Conservation (phyloP, 2,888 invertebrate species). For the Cheilosia variabilis region DNA sequence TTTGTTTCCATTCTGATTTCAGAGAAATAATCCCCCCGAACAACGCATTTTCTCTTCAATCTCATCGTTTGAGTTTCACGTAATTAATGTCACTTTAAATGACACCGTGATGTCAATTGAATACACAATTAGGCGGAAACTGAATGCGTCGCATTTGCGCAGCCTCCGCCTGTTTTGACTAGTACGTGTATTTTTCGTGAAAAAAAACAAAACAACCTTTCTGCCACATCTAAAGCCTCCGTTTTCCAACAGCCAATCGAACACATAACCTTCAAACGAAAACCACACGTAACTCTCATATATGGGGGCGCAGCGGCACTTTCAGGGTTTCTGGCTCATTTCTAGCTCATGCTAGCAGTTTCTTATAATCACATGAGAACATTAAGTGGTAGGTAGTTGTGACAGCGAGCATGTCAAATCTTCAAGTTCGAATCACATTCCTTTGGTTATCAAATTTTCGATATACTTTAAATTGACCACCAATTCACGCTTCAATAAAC, state of each 20-base stretch:
- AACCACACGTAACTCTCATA: conserved; percentile 50
- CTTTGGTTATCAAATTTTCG: conserved; percentile 20
- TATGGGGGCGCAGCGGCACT: conserved; percentile 16
- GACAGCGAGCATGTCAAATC: background rate
- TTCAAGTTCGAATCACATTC: conserved; percentile 43
- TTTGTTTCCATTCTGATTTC: background rate
- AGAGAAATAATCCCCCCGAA: background rate
- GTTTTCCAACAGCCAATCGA: conserved; percentile 37
- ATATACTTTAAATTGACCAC: conserved; percentile 33
- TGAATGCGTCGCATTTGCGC: conserved; percentile 30
- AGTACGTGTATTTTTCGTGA: conserved; percentile 30
- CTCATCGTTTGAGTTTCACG: conserved; percentile 35
- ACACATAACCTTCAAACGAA: conserved; percentile 46
- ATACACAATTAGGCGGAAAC: conserved; percentile 44
- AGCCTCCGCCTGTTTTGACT: conserved; percentile 40
- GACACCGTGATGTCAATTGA: conserved; percentile 34
- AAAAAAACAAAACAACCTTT: conserved; percentile 34
- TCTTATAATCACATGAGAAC: conserved; percentile 51
- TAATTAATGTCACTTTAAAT: conserved; percentile 50
- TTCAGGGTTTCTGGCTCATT: conserved; percentile 36
- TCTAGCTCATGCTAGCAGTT: background rate
- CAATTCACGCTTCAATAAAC: conserved; percentile 23
- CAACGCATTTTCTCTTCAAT: conserved; percentile 2
- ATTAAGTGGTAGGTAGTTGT: conserved; percentile 12
- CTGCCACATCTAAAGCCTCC: conserved; percentile 17